Conservation (phyloP, 2,888 invertebrate species). For the Andrena chrysosceles region DNA sequence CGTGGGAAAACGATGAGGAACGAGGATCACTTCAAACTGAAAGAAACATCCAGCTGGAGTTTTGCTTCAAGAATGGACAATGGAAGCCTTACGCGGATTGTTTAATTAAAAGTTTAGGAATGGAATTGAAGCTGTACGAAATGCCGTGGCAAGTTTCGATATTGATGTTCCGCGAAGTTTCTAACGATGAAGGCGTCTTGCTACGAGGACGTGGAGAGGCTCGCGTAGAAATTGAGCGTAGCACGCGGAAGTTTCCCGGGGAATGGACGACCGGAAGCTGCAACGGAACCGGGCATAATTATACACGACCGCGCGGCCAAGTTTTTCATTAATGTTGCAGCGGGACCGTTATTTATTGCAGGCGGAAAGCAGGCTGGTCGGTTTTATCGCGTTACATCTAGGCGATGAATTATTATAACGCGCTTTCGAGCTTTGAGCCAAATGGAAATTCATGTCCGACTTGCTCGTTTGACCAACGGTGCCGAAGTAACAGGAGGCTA, state of each 20-base stretch:
- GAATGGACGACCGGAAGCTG: not conserved
- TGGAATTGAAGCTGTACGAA: not conserved
- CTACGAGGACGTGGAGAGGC: not conserved
- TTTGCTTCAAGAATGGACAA: not conserved
- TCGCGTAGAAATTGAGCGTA: not conserved
- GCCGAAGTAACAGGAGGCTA: not conserved
- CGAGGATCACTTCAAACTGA: not conserved
- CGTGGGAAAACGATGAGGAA: not conserved
- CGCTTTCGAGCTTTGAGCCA: constrained; percentile 6
- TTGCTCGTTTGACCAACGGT: constrained; percentile 12
- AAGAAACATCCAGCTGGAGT: not conserved
- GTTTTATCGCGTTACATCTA: constrained; percentile 32
- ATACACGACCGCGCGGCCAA: constrained; percentile 13
- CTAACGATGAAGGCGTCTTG: not conserved
- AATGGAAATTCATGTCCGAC: constrained; percentile 39
- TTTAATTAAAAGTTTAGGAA: constrained; percentile 50
- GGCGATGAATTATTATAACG: constrained; percentile 42
- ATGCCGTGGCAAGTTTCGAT: constrained; percentile 1
- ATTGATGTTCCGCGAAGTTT: constrained; percentile 13
- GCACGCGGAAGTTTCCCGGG: not conserved
- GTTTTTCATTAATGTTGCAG: constrained; percentile 49
- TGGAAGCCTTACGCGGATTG: not conserved
- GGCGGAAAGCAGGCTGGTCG: constrained; percentile 7
- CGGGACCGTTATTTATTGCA: constrained; percentile 30
- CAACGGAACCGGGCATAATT: constrained; percentile 22